Evolutionary conservation across 2,113 vertebrate species (phyloP), one percentile per base, ranked within the genome.

Genomic region (Camelus bactrianus): DNA sequence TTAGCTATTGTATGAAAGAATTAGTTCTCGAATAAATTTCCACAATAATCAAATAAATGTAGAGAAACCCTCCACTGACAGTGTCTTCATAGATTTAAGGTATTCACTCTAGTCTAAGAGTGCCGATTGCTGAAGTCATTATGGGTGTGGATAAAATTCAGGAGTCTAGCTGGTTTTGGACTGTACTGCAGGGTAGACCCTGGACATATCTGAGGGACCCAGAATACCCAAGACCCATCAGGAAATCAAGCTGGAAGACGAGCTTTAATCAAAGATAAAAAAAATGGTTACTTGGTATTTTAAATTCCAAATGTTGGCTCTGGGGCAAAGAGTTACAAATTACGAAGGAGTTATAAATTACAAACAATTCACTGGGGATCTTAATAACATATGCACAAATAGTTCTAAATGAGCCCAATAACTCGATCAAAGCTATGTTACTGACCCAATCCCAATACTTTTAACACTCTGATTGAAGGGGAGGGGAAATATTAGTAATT

Each of bases 271-370:
- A 92, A 95, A 92, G 38, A 72, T 35, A 93, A 48, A 46, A 77
- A 94, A 79, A 72, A 86, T 75, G 48, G 48, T 83, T 93, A 65
- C 35, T 93, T 89, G n/a, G n/a, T 81, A 20, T 11, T 91, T 28
- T 83, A 70, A 79, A 94, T 93, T 82, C 67, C 69, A 91, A 95
- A 32, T 42, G 52, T 79, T 81, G 60, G 24, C 42, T 85, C 84
- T 75, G 38, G 38, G 72, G 88, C 54, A 89, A 70, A 95, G 20
- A 88, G 60, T 62, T 89, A 50, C 42, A 89, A 97, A 73, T 89
- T 48, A 80, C 42, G 56, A 75, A 81, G 38, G 38, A 79, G 52
- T 89, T 42, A 38, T 35, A 84, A 96, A 65, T 85, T 42, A 73
- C 70, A 73, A 85, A 85, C 32, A 56, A 93, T 50, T 62, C 50